These are phyloP conservation scores for Takifugu ocellatus DNA, from an alignment of 2,797 vertebrate species.

Conservation along the genomic window DNA sequence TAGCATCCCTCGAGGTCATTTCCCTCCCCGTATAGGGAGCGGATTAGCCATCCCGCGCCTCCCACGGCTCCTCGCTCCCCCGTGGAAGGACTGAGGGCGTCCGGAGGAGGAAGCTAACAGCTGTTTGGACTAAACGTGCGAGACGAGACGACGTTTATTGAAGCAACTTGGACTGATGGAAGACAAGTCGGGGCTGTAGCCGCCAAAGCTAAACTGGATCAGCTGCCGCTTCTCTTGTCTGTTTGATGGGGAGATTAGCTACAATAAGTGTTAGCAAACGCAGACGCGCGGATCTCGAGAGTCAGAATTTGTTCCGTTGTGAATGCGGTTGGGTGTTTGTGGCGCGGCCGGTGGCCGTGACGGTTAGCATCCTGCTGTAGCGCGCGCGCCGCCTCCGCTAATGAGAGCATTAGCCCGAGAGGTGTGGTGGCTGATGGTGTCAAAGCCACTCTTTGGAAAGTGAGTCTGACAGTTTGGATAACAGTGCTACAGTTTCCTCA, in stretches of 20 bases:
- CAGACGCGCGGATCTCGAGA: background rate
- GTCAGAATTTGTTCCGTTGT: background rate
- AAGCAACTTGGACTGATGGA: slow-evolving; percentile 76
- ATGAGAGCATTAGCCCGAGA: slow-evolving; percentile 23
- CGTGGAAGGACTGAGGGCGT: slow-evolving; percentile 58
- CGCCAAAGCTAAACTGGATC: slow-evolving; percentile 61
- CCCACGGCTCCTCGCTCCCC: slow-evolving; percentile 34
- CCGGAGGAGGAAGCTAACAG: slow-evolving; percentile 68
- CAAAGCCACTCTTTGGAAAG: slow-evolving; percentile 73
- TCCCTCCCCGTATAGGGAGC: slow-evolving; percentile 26
- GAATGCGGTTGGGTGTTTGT: no score
- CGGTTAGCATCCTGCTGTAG: no score
- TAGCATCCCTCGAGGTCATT: slow-evolving; percentile 45
- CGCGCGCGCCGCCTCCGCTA: background rate
- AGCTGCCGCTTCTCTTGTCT: slow-evolving; percentile 65
- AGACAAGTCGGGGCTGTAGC: slow-evolving; percentile 65
- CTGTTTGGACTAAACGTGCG: slow-evolving; percentile 80
- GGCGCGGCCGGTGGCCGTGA: no score
- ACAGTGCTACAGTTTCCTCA: slow-evolving; percentile 61
- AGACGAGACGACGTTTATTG: slow-evolving; percentile 75
- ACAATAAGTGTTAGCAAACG: slow-evolving; percentile 52
- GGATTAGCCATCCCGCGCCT: background rate
- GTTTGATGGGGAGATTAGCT: slow-evolving; percentile 70
- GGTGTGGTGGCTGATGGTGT: slow-evolving; percentile 49
- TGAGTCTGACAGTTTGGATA: slow-evolving; percentile 85